Evolutionary conservation across 1,140 invertebrate species (phyloP).

Genomic region (Lerema accius): DNA sequence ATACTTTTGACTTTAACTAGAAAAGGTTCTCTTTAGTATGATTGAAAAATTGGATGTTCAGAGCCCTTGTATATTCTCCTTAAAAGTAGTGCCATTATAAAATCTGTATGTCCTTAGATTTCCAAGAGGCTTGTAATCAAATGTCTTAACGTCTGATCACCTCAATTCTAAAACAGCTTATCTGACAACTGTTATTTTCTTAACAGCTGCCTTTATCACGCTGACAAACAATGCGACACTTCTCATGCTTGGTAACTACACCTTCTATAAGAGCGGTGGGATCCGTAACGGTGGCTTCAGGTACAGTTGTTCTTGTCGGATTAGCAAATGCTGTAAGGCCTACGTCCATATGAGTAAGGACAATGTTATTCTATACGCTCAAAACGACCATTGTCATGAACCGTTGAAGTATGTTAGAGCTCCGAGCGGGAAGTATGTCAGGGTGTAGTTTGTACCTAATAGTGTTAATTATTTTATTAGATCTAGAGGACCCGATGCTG

Average conservation of each 20-base stretch:
- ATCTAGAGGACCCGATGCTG: too few species aligned
- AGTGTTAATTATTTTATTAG: too few species aligned
- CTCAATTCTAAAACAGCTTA: background rate
- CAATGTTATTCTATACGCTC: constrained; percentile 31
- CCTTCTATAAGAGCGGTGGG: constrained; percentile 44
- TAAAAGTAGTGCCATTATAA: too few species aligned
- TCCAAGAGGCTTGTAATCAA: too few species aligned
- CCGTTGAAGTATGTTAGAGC: constrained; percentile 37
- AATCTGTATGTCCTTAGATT: too few species aligned
- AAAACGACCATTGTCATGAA: constrained; percentile 44
- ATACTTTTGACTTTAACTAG: too few species aligned
- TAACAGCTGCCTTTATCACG: constrained; percentile 54
- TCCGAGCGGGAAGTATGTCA: constrained; percentile 36
- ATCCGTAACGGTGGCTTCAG: constrained; percentile 40
- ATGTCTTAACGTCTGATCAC: too few species aligned
- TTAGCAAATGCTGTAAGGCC: constrained; percentile 45
- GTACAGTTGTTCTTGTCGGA: constrained; percentile 47
- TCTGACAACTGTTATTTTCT: constrained; percentile 8
- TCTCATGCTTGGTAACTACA: constrained; percentile 46
- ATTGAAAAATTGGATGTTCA: too few species aligned
- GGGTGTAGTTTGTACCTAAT: too few species aligned
- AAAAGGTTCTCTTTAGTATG: too few species aligned
- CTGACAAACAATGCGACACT: constrained; percentile 40
- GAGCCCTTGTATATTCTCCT: too few species aligned
- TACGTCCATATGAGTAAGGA: constrained; percentile 42